phyloP scores from a whole-genome alignment of 2,113 vertebrate species.

The Melanerpes formicivorus region DNA sequence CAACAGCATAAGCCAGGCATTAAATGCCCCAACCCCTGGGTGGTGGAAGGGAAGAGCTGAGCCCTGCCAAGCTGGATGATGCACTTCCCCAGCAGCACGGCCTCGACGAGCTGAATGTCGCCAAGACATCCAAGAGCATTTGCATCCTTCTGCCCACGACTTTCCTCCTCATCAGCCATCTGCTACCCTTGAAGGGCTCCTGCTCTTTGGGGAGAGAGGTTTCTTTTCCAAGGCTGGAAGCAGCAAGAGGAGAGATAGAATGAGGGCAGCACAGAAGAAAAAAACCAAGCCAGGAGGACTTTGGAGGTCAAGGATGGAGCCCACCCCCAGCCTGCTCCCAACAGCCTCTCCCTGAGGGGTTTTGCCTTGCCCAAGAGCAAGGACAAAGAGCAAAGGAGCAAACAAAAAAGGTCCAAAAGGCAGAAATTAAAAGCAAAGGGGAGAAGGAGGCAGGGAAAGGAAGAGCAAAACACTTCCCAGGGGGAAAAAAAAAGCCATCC shows the following conservation, averaged over 20 bases:
- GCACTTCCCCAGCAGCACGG: not conserved
- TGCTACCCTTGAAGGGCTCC: constrained; percentile 32
- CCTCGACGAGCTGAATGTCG: not conserved
- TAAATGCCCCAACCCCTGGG: not conserved
- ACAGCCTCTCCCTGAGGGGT: not conserved
- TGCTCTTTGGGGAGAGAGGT: not conserved
- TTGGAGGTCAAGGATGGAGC: not conserved
- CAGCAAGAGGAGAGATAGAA: not conserved
- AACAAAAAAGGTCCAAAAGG: not conserved
- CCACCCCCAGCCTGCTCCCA: fast-evolving
- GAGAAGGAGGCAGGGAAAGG: not conserved
- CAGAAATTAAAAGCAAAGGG: too few relatives aligned
- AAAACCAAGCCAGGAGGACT: not conserved
- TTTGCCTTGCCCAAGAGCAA: fast-evolving
- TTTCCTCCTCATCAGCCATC: constrained; percentile 53
- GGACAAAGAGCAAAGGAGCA: not conserved
- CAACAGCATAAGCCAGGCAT: not conserved
- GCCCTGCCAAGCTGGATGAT: not conserved
- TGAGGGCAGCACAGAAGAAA: not conserved
- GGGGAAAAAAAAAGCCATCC: not conserved
- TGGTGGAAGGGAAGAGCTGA: not conserved
- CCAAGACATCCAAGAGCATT: constrained; percentile 15
- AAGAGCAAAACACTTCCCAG: not conserved
- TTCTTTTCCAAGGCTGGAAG: constrained; percentile 5
- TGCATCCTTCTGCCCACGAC: constrained; percentile 43